These are phyloP conservation scores for Formica aserva DNA, from an alignment of 2,888 invertebrate species.

Conservation along the genomic window DNA sequence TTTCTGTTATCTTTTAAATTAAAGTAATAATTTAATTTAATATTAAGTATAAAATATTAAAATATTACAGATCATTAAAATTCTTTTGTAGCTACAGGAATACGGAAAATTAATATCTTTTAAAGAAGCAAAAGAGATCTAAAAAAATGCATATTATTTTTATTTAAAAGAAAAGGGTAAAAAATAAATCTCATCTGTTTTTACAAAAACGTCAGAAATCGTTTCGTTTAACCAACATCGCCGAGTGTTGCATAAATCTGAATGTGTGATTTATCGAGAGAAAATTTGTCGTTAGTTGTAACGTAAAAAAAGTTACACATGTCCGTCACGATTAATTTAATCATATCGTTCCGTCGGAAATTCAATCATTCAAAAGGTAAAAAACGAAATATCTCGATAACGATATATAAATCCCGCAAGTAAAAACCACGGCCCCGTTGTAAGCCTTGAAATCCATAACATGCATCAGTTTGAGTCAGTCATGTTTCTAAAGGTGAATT, in stretches of 20 bases:
- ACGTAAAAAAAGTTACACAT: conserved; percentile 10
- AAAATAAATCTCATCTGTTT: not conserved
- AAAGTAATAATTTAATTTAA: conserved; percentile 11
- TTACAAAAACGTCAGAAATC: not conserved
- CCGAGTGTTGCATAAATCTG: not conserved
- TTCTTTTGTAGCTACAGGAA: not conserved
- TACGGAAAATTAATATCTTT: not conserved
- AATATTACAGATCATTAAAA: not conserved
- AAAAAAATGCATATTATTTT: not conserved
- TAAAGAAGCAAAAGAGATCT: not conserved
- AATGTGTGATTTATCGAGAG: conserved; percentile 6
- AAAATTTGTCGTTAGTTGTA: conserved; percentile 35
- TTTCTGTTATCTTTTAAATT: conserved; percentile 7
- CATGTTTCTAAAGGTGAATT: conserved; percentile 1
- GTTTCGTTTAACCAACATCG: not conserved
- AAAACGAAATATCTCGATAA: not conserved
- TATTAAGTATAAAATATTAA: not conserved
- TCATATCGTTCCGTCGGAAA: conserved; percentile 4
- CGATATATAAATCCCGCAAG: conserved; percentile 12
- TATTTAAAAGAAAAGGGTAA: not conserved
- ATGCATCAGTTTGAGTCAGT: conserved; percentile 3
- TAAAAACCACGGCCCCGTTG: not conserved
- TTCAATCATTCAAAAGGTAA: conserved; percentile 6
- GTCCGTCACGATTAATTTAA: conserved; percentile 1
- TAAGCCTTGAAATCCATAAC: not conserved